Evolutionary conservation across 2,888 invertebrate genomes (phyloP).

Genomic region (Schizaphis graminum): DNA sequence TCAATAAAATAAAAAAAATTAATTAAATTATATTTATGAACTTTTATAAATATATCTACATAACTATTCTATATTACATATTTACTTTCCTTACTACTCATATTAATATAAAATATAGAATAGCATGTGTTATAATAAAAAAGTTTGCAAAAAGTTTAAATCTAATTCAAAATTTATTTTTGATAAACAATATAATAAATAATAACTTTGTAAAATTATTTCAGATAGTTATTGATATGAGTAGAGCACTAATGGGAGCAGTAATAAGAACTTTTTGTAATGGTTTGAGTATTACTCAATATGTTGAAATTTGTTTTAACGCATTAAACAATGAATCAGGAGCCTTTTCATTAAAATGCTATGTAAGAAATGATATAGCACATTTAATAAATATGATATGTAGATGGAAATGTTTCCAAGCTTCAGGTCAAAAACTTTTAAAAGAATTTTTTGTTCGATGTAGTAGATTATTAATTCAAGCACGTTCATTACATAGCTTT

Average conservation of each 20-base stretch:
- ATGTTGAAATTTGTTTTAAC: conserved; percentile 6
- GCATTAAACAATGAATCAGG: background rate
- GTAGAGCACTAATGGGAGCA: conserved; percentile 11
- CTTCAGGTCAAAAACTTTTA: background rate
- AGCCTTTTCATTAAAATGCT: background rate
- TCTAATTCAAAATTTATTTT: background rate
- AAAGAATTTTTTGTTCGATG: conserved; percentile 18
- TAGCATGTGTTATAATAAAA: background rate
- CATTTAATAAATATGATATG: background rate
- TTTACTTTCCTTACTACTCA: background rate
- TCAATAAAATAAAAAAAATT: background rate
- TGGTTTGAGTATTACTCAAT: conserved; percentile 42
- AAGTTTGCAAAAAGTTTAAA: background rate
- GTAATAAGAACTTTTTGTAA: conserved; percentile 4
- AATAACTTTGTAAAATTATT: background rate
- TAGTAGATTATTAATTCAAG: background rate
- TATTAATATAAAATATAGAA: background rate
- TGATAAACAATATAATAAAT: background rate
- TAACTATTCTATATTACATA: background rate
- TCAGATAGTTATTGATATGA: conserved; percentile 6
- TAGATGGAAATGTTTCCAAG: conserved; percentile 15
- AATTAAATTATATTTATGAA: background rate
- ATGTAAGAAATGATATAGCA: background rate
- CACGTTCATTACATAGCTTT: background rate
- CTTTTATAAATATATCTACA: background rate